phyloP scores from a whole-genome alignment of 2,888 invertebrate species.

The Meta bourneti region DNA sequence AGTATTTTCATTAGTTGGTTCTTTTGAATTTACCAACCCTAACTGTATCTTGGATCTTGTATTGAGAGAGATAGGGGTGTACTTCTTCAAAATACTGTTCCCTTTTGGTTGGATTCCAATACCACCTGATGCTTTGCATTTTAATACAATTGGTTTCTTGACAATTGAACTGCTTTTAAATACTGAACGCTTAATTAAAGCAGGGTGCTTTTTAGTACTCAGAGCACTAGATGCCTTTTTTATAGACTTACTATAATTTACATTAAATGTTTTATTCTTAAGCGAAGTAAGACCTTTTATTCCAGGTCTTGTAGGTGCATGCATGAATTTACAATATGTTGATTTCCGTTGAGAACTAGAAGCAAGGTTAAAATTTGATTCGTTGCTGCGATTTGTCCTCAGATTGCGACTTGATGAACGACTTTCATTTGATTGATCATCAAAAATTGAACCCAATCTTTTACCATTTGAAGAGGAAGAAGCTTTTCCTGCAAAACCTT shows the following conservation, averaged over 20 bases:
- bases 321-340: neutral
- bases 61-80: constrained; percentile 27
- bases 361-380: neutral
- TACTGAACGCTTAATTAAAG: neutral
- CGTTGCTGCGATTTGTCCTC: neutral
- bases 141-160: neutral
- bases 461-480: constrained; percentile 11
- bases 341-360: neutral
- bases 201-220: neutral
- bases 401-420: neutral
- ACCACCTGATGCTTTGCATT: neutral
- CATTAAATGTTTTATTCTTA: neutral
- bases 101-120: neutral
- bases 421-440: neutral
- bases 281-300: neutral
- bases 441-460: neutral
- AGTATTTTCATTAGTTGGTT: neutral
- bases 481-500: constrained; percentile 24
- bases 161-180: neutral
- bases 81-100: neutral
- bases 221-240: neutral
- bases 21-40: neutral
- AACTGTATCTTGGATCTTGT: constrained; percentile 33
- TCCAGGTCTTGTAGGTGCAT: neutral
- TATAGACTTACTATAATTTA: neutral